Conservation (phyloP, 2,113 vertebrate genomes). For the Ginglymostoma cirratum region DNA sequence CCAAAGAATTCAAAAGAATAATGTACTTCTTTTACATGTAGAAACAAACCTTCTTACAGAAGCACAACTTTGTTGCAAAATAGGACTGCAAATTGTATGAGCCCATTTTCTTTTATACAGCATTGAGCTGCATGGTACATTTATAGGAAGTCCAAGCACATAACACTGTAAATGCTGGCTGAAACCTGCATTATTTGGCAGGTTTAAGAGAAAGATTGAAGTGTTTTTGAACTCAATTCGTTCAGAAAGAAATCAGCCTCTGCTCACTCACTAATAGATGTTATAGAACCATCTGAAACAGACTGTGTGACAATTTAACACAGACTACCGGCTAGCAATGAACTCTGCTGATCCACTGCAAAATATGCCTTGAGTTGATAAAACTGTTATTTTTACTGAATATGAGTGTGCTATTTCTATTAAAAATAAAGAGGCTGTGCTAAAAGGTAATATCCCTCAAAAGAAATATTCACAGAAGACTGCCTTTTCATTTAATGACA, state of each 20-base stretch:
- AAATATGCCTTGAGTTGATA: conserved; percentile 21
- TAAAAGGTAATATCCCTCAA: conserved; percentile 56
- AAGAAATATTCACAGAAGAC: conserved; percentile 64
- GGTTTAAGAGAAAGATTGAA: conserved; percentile 15
- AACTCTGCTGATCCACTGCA: conserved; percentile 19
- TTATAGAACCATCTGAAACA: conserved; percentile 34
- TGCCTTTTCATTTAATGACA: conserved; percentile 65
- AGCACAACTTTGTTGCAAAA: not conserved
- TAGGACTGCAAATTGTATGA: not conserved
- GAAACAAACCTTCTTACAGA: not conserved
- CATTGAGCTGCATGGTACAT: not conserved
- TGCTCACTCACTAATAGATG: conserved; percentile 15
- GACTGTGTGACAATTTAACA: conserved; percentile 34
- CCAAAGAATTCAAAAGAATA: not conserved
- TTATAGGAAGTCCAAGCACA: conserved; percentile 19
- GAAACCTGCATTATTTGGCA: not conserved
- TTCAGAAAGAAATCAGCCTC: conserved; percentile 27
- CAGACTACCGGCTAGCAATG: conserved; percentile 15
- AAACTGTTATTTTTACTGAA: conserved; percentile 27
- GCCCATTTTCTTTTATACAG: not conserved
- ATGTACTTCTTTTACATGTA: not conserved
- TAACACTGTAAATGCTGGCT: not conserved
- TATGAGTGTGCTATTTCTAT: conserved; percentile 45
- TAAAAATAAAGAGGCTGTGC: conserved; percentile 41
- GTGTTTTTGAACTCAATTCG: conserved; percentile 17